Evolutionary conservation across 2,888 invertebrate genomes (phyloP).

Genomic region (Hedychridium roseum): DNA sequence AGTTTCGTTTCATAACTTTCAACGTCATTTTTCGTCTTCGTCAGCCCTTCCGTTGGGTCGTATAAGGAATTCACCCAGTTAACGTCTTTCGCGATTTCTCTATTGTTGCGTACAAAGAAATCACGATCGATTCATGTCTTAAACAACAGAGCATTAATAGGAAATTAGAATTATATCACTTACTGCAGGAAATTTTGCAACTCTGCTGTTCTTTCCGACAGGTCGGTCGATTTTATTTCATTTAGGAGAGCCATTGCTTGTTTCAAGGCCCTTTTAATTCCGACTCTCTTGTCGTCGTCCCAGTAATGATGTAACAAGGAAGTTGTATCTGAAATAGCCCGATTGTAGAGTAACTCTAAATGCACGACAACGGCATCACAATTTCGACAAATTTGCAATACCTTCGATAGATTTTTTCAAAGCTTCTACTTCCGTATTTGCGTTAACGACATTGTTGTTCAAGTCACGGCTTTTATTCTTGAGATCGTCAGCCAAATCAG

Average conservation of each 20-base stretch:
- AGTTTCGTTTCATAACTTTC: slow-evolving; percentile 44
- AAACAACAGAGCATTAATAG: neutral
- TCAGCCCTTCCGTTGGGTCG: slow-evolving; percentile 46
- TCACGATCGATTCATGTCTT: too few relatives aligned
- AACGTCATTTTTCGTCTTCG: slow-evolving; percentile 33
- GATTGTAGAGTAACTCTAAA: too few relatives aligned
- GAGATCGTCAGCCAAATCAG: slow-evolving; percentile 59
- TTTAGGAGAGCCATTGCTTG: slow-evolving; percentile 65
- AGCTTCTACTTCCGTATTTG: slow-evolving; percentile 55
- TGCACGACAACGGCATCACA: neutral
- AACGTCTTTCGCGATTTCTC: slow-evolving; percentile 47
- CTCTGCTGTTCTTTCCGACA: slow-evolving; percentile 56
- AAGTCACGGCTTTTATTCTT: slow-evolving; percentile 54
- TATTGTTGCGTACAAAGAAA: slow-evolving; percentile 26
- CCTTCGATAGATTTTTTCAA: slow-evolving; percentile 59
- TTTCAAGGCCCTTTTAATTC: slow-evolving; percentile 66
- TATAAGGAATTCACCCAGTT: slow-evolving; percentile 51
- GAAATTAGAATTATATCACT: slow-evolving; percentile 25
- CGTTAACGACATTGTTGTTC: slow-evolving; percentile 56
- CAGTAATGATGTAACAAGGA: slow-evolving; percentile 60
- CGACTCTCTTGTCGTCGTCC: slow-evolving; percentile 66
- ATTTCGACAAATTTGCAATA: slow-evolving; percentile 21
- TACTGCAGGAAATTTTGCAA: slow-evolving; percentile 56
- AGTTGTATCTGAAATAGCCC: slow-evolving; percentile 47
- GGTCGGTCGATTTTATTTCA: slow-evolving; percentile 61